Base-by-base conservation (phyloP, 2,113 vertebrate species). In the Vidua chalybeata region DNA sequence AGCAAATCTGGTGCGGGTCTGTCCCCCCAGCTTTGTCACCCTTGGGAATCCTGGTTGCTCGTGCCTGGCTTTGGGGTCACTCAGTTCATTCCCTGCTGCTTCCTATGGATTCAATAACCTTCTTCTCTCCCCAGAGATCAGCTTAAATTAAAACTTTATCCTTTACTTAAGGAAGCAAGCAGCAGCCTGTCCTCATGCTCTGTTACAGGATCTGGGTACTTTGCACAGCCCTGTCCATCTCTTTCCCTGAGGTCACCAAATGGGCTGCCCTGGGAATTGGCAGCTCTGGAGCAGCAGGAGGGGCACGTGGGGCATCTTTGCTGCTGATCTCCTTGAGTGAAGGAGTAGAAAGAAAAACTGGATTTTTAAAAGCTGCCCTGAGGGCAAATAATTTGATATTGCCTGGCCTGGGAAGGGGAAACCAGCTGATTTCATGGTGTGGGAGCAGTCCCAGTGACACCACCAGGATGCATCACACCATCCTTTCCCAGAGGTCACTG, bases 71-170 rank as follows among this genome's bases (percentile, higher is more conserved):
- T 52, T 46, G 1, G 90, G 96, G 93, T 95, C 94, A 64, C 76
- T 88, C 7, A 2, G 39, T 90, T 84, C 77, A 45, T 71, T 68
- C 94, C 83, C 82, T 68, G 90, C 93, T 84, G 89, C 84, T 90
- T 86, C 83, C 83, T 93, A 30, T 86, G 90, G 90, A 87, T 96
- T 92, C 96, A 81, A 54, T 90, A 87, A 93, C 96, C 93, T 86
- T 12, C 87, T 92, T 30, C 88, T 72, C 73, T 94, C 96, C 92
- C 92, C 24, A 28, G 89, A 90, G 88, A 96, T 80, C 84, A 31
- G 63, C 73, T 94, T 87, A 90, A 92, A 89, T 93, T 93, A 85
- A 94, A 96, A 87, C 84, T 80, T 93, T 30, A 90, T 94, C 94
- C 94, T 82, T 94, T 89, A 52, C 77, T 94, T 92, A 89, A 84